These are phyloP conservation scores for Amiota minor DNA, from an alignment of 2,888 invertebrate genomes.

Conservation along the genomic window DNA sequence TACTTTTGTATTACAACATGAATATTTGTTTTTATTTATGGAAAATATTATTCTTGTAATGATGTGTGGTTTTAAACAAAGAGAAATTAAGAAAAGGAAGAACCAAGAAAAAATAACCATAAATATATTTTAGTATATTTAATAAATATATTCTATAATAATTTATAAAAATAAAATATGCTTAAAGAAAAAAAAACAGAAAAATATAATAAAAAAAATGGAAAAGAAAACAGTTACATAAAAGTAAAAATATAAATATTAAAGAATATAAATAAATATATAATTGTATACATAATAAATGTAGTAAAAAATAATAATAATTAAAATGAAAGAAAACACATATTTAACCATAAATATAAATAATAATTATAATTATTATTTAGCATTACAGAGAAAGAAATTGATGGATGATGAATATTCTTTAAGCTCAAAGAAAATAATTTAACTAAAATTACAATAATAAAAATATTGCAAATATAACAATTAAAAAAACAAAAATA, in stretches of 20 bases:
- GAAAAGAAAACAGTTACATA: background rate
- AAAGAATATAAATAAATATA: slow-evolving; percentile 10
- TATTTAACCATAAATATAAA: slow-evolving; percentile 42
- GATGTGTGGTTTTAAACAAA: slow-evolving; percentile 30
- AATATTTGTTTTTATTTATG: slow-evolving; percentile 17
- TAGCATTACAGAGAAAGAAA: slow-evolving; percentile 31
- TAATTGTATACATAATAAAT: slow-evolving; percentile 22
- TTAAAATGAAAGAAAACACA: slow-evolving; percentile 37
- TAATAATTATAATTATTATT: slow-evolving; percentile 37
- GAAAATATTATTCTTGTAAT: too few relatives aligned
- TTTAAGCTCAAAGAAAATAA: slow-evolving; percentile 40
- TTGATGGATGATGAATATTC: slow-evolving; percentile 17
- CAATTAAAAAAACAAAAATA: slow-evolving; percentile 39
- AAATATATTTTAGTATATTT: slow-evolving; percentile 28
- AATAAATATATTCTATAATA: slow-evolving; percentile 1
- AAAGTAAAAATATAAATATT: background rate
- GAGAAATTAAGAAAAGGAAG: background rate
- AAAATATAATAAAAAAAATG: too few relatives aligned
- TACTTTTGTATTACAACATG: background rate
- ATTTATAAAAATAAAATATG: slow-evolving; percentile 24
- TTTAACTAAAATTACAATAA: slow-evolving; percentile 29
- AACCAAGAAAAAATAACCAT: too few relatives aligned
- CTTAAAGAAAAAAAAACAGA: slow-evolving; percentile 27
- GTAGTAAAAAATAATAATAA: slow-evolving; percentile 31
- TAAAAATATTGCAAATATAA: slow-evolving; percentile 41